Base-by-base conservation (phyloP, 2,113 vertebrate genomes). In the Monarcha castaneiventris region DNA sequence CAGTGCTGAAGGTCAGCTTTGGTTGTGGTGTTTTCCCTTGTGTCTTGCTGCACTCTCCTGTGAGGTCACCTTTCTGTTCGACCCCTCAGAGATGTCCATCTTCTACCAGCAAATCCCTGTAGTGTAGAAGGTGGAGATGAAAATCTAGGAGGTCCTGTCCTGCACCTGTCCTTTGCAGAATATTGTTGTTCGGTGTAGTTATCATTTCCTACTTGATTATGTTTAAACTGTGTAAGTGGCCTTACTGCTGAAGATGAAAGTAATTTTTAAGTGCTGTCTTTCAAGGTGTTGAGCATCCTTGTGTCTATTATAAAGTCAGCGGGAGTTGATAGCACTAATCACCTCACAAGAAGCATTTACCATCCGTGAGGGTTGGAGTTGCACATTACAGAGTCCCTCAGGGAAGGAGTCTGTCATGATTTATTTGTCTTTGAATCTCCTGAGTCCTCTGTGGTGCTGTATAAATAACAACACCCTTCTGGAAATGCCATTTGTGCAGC, bases 361-460 rank as follows among this genome's bases (percentile, higher is more conserved):
- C n/a, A 41, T 86, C 79, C 79, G 0, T 0, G 49, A 68, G 85
- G 59, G 49, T 30, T 86, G 72, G 76, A 75, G n/a, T 16, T 97
- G 64, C 64, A 44, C 52, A 46, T 72, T 84, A 59, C 78, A 66
- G 35, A 87, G 25, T 32, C 84, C 62, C 58, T 87, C 16, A 4
- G 72, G 79, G 74, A 92, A 62, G 29, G 66, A 88, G n/a, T 87
- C 76, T 89, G 79, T 80, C 83, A 32, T 64, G 52, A 93, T 90
- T 87, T 96, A 75, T 96, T 94, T 93, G 73, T 78, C 58, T 97
- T 90, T 84, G 69, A 93, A 41, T 80, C 61, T 84, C 79, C 55
- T 6, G 35, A 80, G 67, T 93, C 68, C 76, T 66, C 44, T 68
- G 0, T 13, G 69, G 76, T 62, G 76, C 37, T 78, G 37, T 81